These are phyloP conservation scores for Atopsyche davidsoni DNA, from an alignment of 1,140 invertebrate genomes.

Conservation along the genomic window DNA sequence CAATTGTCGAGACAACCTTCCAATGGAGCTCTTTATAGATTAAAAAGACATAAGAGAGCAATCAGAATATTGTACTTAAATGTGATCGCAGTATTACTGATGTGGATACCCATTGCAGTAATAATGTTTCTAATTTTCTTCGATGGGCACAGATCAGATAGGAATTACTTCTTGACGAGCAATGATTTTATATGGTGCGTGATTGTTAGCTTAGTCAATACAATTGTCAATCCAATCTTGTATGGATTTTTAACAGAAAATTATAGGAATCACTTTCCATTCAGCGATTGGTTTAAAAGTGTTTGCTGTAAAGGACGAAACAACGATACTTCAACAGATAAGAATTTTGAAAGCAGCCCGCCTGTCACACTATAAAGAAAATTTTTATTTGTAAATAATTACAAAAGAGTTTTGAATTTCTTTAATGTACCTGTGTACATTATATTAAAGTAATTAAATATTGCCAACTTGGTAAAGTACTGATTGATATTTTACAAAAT, in stretches of 20 bases:
- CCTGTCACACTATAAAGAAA: no score
- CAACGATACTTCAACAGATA: not conserved
- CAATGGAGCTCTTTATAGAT: constrained; percentile 27
- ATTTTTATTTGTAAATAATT: no score
- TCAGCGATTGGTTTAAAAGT: constrained; percentile 19
- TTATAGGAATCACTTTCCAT: constrained; percentile 47
- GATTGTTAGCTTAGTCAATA: constrained; percentile 60
- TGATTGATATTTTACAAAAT: no score
- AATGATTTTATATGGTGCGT: constrained; percentile 54
- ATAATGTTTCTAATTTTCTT: constrained; percentile 53
- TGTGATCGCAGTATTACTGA: constrained; percentile 51
- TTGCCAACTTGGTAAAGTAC: no score
- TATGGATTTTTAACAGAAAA: constrained; percentile 74
- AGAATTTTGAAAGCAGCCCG: not conserved
- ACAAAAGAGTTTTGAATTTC: no score
- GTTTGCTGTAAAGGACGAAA: constrained; percentile 9
- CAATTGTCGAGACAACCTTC: constrained; percentile 12
- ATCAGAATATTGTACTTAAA: constrained; percentile 52
- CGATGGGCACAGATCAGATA: constrained; percentile 47
- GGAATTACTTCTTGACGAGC: constrained; percentile 50
- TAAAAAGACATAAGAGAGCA: constrained; percentile 52
- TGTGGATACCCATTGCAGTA: constrained; percentile 56
- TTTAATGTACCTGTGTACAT: no score
- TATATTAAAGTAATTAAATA: no score
- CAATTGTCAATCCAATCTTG: constrained; percentile 71